A percentile compares a stretch with the other conserved stretches of the same genome.
Conservation (phyloP, 2,113 vertebrate species). For the Rynchops niger region DNA sequence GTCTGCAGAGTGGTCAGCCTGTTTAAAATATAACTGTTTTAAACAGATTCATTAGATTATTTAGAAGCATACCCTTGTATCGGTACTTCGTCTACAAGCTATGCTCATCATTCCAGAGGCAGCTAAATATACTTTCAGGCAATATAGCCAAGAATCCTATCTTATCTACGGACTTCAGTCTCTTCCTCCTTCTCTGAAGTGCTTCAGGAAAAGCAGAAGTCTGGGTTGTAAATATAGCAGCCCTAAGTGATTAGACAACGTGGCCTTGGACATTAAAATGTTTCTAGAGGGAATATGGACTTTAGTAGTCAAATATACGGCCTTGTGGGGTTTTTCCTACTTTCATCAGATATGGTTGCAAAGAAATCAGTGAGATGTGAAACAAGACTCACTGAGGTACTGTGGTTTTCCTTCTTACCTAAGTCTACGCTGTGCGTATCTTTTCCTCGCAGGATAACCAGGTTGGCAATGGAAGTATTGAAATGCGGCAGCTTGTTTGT, state of each 20-base stretch:
- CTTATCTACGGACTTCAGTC: neutral
- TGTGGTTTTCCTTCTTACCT: conserved; percentile 71
- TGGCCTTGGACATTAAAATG: neutral
- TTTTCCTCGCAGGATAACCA: conserved; percentile 91
- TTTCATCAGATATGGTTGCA: neutral
- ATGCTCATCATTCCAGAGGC: neutral
- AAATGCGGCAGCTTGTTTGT: conserved; percentile 66
- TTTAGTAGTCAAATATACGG: neutral
- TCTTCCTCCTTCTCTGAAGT: neutral
- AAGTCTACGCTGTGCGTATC: conserved; percentile 79
- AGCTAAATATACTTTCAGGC: neutral
- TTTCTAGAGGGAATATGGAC: neutral
- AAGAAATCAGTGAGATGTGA: neutral
- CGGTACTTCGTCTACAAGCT: neutral
- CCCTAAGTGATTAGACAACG: neutral
- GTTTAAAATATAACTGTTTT: neutral
- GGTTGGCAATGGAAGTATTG: conserved; percentile 90
- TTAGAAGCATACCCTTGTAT: neutral
- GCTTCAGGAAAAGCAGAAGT: neutral
- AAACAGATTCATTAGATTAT: neutral
- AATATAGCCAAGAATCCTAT: neutral
- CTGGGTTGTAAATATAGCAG: neutral
- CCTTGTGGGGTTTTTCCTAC: neutral
- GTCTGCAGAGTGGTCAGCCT: neutral
- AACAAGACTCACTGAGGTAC: neutral